Conservation (phyloP, 2,113 vertebrate species). For the Trogon surrucura region DNA sequence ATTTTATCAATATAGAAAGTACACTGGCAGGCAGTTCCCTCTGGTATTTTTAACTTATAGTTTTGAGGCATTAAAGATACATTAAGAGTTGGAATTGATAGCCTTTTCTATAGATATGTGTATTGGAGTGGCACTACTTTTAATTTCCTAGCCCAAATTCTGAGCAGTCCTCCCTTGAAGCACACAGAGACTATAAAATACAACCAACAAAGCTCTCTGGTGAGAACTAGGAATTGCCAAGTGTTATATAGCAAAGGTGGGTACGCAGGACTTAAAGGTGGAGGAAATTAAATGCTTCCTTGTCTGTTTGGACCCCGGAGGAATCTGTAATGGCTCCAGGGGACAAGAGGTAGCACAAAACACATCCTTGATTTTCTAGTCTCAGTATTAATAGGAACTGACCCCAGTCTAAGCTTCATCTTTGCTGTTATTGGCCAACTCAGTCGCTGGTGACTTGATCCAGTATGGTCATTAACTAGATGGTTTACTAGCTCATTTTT, state of each 20-base stretch:
- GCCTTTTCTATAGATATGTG: background rate
- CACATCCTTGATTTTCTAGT: background rate
- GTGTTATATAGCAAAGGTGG: background rate
- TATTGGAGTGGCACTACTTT: background rate
- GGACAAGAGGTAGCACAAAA: background rate
- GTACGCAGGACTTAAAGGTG: background rate
- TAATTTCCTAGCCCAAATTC: background rate
- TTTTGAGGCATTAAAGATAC: background rate
- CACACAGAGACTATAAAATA: background rate
- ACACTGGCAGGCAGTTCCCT: background rate
- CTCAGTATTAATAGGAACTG: background rate
- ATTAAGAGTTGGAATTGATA: background rate
- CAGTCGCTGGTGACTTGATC: background rate
- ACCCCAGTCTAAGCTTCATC: background rate
- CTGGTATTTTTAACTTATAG: background rate
- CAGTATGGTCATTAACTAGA: background rate
- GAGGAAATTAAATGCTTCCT: background rate
- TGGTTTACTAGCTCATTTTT: background rate
- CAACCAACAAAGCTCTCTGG: background rate
- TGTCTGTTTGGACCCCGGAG: background rate
- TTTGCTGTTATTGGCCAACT: background rate
- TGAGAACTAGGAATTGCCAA: background rate
- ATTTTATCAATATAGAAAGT: background rate
- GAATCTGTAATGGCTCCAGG: background rate
- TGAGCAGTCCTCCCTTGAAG: background rate